Conservation (phyloP, 2,113 vertebrate species). For the Fukomys damarensis region DNA sequence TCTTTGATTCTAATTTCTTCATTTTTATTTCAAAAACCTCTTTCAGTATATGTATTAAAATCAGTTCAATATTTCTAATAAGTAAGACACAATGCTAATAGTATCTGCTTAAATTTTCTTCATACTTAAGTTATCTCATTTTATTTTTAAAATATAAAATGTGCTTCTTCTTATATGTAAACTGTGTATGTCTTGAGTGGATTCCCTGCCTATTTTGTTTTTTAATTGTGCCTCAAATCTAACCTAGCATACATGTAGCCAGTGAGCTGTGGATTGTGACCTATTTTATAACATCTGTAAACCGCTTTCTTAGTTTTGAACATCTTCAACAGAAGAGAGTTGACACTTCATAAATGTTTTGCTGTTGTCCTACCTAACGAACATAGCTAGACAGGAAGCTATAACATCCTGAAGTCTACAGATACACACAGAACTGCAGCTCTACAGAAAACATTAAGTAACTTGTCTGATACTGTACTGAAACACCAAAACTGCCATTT, state of each 20-base stretch:
- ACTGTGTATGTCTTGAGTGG: neutral
- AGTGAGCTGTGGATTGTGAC: neutral
- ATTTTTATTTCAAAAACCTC: neutral
- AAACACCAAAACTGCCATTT: conserved; percentile 36
- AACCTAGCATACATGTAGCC: neutral
- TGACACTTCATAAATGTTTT: neutral
- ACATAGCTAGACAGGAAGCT: neutral
- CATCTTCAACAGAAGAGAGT: neutral
- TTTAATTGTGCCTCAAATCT: conserved; percentile 16
- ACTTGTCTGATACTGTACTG: conserved; percentile 23
- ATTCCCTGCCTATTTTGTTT: neutral
- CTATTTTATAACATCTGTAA: neutral
- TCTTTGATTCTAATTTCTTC: neutral
- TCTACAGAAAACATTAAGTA: neutral
- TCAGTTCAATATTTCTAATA: neutral
- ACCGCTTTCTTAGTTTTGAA: neutral
- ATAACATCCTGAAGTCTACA: neutral
- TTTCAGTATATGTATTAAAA: neutral
- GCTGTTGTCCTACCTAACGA: neutral
- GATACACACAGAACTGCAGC: neutral
- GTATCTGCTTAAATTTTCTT: neutral
- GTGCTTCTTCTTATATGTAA: neutral
- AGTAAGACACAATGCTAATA: neutral
- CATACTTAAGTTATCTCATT: neutral
- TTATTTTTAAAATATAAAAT: neutral